Percentiles rank a stretch among this genome's conserved stretches.
phyloP scores from a whole-genome alignment of 2,113 vertebrate species.

The Malurus alboscapulatus region DNA sequence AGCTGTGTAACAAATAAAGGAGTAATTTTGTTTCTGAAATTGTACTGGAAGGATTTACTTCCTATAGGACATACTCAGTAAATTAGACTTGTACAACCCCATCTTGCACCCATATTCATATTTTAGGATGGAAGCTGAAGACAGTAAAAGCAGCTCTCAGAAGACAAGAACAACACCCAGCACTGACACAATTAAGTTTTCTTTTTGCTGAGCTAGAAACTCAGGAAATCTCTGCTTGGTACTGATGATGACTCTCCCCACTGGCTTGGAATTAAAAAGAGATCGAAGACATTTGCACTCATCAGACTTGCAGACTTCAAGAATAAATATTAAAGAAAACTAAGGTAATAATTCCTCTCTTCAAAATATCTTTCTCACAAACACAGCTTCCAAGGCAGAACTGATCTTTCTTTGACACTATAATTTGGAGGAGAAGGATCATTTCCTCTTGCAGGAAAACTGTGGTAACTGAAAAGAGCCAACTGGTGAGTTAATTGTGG shows the following conservation, averaged over 20 bases:
- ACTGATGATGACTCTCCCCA: neutral
- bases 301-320: neutral
- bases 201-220: neutral
- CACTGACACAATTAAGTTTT: neutral
- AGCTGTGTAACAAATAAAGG: neutral
- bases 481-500: neutral
- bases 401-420: neutral
- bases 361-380: neutral
- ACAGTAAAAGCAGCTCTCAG: neutral
- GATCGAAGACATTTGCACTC: neutral
- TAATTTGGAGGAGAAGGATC: slow-evolving; percentile 1
- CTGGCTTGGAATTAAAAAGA: neutral
- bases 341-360: neutral
- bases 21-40: neutral
- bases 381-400: slow-evolving; percentile 11
- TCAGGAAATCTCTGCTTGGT: neutral
- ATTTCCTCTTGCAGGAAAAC: slow-evolving; percentile 35
- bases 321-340: neutral
- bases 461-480: neutral
- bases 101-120: neutral
- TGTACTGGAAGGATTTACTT: neutral
- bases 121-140: neutral
- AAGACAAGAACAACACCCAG: neutral
- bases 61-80: neutral
- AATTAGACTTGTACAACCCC: neutral